Evolutionary conservation across 2,888 invertebrate genomes (phyloP).

Genomic region (Frankliniella fusca): DNA sequence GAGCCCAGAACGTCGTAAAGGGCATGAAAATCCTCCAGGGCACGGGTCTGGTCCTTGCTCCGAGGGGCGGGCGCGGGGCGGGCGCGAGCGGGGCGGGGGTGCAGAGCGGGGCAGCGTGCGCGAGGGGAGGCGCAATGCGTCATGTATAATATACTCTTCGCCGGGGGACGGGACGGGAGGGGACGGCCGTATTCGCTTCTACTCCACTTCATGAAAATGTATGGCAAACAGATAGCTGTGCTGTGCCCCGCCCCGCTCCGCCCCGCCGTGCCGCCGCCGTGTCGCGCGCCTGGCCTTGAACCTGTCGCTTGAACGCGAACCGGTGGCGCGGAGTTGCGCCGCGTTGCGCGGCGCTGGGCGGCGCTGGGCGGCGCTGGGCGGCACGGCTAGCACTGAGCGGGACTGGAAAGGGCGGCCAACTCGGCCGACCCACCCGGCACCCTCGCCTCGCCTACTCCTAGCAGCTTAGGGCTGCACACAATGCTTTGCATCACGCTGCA

Average conservation of each 20-base stretch:
- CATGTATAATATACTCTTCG: no score
- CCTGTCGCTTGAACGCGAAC: neutral
- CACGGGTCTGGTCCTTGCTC: neutral
- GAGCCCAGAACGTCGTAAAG: no score
- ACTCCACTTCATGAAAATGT: conserved; percentile 1
- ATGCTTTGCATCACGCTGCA: neutral
- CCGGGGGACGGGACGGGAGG: neutral
- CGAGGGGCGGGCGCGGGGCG: neutral
- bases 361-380: neutral
- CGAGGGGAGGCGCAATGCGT: no score
- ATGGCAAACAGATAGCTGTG: neutral
- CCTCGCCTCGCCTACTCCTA: neutral
- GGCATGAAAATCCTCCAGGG: neutral
- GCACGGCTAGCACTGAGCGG: neutral
- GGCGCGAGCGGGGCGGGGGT: neutral
- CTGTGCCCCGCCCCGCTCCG: neutral
- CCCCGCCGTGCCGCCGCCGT: neutral
- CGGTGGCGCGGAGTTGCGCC: neutral
- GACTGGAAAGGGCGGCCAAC: neutral
- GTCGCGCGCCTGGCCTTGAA: neutral
- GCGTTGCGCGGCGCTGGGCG: neutral
- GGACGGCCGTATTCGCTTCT: neutral
- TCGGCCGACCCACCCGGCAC: neutral
- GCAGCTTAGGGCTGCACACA: neutral
- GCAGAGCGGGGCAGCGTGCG: neutral